phyloP scores from a whole-genome alignment of 2,888 invertebrate species.

The Parascotia fuliginaria region DNA sequence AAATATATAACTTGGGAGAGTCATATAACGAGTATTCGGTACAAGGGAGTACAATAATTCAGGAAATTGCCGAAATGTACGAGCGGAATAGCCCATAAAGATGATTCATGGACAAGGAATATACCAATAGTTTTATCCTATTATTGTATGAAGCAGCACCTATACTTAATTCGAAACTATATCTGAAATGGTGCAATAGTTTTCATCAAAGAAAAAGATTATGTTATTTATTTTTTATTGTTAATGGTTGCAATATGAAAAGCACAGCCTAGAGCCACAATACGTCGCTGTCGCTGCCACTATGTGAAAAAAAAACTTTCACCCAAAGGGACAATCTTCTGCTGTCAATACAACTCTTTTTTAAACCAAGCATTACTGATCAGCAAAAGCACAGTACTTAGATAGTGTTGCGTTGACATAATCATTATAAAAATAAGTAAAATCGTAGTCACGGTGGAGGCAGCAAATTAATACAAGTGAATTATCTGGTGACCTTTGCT shows the following conservation, averaged over 20 bases:
- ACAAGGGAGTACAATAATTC: conserved; percentile 61
- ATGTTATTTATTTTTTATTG: too few species aligned
- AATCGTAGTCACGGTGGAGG: conserved; percentile 34
- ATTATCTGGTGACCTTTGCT: conserved; percentile 63
- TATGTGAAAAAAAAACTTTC: too few species aligned
- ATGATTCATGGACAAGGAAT: conserved; percentile 69
- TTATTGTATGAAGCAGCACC: conserved; percentile 37
- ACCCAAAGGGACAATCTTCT: too few species aligned
- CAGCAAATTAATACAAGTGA: conserved; percentile 72
- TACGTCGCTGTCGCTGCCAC: too few species aligned
- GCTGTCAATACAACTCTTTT: too few species aligned
- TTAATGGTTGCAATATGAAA: too few species aligned
- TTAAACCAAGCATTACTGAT: too few species aligned
- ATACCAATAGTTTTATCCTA: conserved; percentile 75
- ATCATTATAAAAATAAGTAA: background rate
- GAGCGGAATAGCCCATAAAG: conserved; percentile 77
- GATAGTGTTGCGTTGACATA: too few species aligned
- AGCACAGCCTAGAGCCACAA: too few species aligned
- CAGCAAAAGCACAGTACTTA: too few species aligned
- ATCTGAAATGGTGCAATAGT: background rate
- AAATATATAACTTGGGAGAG: conserved; percentile 17
- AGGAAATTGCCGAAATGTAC: conserved; percentile 76
- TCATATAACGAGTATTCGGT: conserved; percentile 20
- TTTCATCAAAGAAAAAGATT: too few species aligned
- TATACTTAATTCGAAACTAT: conserved; percentile 21